phyloP scores from a whole-genome alignment of 2,888 invertebrate species.

The Synanthedon myopaeformis region DNA sequence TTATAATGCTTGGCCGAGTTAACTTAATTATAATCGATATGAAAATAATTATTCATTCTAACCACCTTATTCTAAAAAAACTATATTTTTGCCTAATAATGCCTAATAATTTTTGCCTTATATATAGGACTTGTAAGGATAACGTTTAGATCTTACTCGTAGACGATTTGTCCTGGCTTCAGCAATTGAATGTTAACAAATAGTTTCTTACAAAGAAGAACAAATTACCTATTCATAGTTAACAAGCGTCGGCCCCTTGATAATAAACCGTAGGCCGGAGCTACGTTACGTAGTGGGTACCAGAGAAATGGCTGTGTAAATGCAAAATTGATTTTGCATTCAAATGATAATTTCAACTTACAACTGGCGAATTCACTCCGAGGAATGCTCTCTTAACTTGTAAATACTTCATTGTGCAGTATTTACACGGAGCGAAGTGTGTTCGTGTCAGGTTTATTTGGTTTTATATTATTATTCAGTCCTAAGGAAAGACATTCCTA shows the following conservation, averaged over 20 bases:
- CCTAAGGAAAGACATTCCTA: not conserved
- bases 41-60: too few species aligned
- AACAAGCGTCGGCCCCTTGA: conserved; percentile 22
- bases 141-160: too few species aligned
- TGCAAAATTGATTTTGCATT: conserved; percentile 56
- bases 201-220: conserved; percentile 2
- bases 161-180: too few species aligned
- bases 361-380: conserved; percentile 29
- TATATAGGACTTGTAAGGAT: too few species aligned
- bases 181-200: not conserved
- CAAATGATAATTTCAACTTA: conserved; percentile 47
- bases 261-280: conserved; percentile 31
- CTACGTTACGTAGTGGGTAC: conserved; percentile 14
- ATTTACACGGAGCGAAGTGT: not conserved
- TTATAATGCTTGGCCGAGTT: too few species aligned
- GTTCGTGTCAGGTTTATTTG: not conserved
- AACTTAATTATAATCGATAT: too few species aligned
- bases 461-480: not conserved
- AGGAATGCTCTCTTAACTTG: conserved; percentile 23
- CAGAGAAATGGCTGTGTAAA: conserved; percentile 42
- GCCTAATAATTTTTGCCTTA: too few species aligned
- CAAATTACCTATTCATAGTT: conserved; percentile 15
- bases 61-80: too few species aligned
- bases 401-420: conserved; percentile 21
- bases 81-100: too few species aligned